Percentiles rank a stretch among this genome's conserved stretches.
phyloP scores from a whole-genome alignment of 1,140 invertebrate species.

The Antheraea pernyi region DNA sequence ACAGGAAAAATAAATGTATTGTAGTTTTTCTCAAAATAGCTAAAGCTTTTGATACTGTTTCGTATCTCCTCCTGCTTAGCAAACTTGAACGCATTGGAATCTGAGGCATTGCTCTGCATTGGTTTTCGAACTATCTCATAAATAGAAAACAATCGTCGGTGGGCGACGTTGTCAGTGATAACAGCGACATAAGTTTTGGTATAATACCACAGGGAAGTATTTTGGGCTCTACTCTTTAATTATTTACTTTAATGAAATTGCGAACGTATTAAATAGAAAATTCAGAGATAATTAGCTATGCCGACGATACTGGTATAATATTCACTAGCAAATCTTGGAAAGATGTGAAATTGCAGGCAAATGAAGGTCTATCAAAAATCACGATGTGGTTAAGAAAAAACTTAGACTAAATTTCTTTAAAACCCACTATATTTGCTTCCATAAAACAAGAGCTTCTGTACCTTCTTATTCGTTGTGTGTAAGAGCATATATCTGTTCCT shows the following conservation, averaged over 20 bases:
- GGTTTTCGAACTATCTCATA: neutral
- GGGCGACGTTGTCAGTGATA: neutral
- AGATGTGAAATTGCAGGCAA: neutral
- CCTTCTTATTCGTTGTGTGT: too few relatives aligned
- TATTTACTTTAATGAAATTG: neutral
- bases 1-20: neutral
- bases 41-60: slow-evolving; percentile 4
- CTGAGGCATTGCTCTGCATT: neutral
- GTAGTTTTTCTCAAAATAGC: neutral
- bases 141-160: neutral
- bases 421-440: too few relatives aligned
- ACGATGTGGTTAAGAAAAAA: neutral
- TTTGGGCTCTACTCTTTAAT: neutral
- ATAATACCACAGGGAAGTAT: slow-evolving; percentile 3
- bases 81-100: neutral
- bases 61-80: too few relatives aligned
- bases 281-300: neutral
- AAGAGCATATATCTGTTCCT: neutral
- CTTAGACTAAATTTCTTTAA: neutral
- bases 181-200: neutral
- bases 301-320: neutral
- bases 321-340: neutral
- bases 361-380: neutral
- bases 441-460: too few relatives aligned
- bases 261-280: neutral